Evolutionary conservation across 2,113 vertebrate genomes (phyloP).

Genomic region (Coracopsis vasa): DNA sequence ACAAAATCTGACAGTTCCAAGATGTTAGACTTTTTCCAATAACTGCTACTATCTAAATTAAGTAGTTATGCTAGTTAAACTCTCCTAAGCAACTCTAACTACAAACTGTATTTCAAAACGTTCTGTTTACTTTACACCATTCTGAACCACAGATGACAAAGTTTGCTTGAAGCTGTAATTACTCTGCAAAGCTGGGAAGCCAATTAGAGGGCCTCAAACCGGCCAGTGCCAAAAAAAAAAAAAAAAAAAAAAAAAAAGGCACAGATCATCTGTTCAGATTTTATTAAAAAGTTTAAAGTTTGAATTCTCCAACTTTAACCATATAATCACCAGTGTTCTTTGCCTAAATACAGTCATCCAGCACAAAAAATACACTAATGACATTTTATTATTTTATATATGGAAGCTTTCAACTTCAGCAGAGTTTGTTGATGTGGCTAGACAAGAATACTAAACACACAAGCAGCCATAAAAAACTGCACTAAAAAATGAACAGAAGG

Average conservation of each 20-base stretch:
- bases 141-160: slow-evolving; percentile 80
- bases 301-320: slow-evolving; percentile 68
- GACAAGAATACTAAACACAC: slow-evolving; percentile 38
- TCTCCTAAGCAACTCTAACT: slow-evolving; percentile 70
- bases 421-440: slow-evolving; percentile 10
- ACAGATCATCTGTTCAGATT: slow-evolving; percentile 74
- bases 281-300: slow-evolving; percentile 74
- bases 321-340: slow-evolving; percentile 49
- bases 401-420: background rate
- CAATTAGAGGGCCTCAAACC: slow-evolving; percentile 77
- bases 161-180: slow-evolving; percentile 78
- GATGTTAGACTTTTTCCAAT: slow-evolving; percentile 17
- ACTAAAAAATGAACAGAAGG: slow-evolving; percentile 52
- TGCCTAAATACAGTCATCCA: background rate
- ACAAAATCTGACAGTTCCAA: background rate
- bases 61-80: slow-evolving; percentile 51
- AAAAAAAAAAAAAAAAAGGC: slow-evolving; percentile 20
- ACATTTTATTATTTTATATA: background rate
- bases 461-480: slow-evolving; percentile 31
- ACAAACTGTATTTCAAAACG: slow-evolving; percentile 73
- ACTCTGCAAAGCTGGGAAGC: slow-evolving; percentile 76
- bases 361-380: background rate
- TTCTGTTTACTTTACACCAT: slow-evolving; percentile 79
- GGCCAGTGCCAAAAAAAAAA: slow-evolving; percentile 68
- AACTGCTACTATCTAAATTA: slow-evolving; percentile 42